Conservation (phyloP, 2,888 invertebrate species). For the Venusia cambrica region DNA sequence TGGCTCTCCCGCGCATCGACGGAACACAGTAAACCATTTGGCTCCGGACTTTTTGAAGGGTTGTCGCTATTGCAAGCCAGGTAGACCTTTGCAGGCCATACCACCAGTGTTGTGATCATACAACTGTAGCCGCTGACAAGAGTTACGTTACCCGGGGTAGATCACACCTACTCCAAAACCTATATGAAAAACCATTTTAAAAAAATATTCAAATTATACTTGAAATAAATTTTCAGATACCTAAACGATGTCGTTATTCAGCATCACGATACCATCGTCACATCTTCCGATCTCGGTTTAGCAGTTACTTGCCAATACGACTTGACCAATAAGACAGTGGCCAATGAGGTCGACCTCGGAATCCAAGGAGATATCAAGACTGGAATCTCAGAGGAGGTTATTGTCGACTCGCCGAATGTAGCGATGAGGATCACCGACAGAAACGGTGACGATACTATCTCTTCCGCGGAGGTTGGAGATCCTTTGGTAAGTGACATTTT, state of each 20-base stretch:
- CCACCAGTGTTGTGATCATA: no score
- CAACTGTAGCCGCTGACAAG: no score
- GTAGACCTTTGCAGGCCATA: no score
- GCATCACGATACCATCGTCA: conserved; percentile 97
- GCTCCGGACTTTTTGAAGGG: no score
- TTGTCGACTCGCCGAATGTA: conserved; percentile 96
- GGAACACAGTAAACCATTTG: no score
- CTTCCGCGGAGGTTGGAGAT: conserved; percentile 95
- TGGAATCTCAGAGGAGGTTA: conserved; percentile 93
- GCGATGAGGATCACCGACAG: conserved; percentile 95
- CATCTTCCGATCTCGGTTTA: conserved; percentile 94
- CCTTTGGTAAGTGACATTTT: conserved; percentile 80
- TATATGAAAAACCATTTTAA: no score
- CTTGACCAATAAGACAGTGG: conserved; percentile 95
- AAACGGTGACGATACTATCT: conserved; percentile 90
- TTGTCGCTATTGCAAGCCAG: no score
- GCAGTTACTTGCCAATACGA: conserved; percentile 97
- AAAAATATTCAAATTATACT: conserved; percentile 11
- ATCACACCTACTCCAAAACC: no score
- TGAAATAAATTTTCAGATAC: conserved; percentile 69
- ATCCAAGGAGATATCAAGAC: conserved; percentile 94
- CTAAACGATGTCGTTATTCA: conserved; percentile 96
- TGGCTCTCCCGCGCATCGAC: no score
- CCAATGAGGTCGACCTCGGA: conserved; percentile 94
- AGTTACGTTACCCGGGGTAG: no score